These are phyloP conservation scores for Oophaga sylvatica DNA, from an alignment of 2,797 vertebrate genomes.

Conservation along the genomic window DNA sequence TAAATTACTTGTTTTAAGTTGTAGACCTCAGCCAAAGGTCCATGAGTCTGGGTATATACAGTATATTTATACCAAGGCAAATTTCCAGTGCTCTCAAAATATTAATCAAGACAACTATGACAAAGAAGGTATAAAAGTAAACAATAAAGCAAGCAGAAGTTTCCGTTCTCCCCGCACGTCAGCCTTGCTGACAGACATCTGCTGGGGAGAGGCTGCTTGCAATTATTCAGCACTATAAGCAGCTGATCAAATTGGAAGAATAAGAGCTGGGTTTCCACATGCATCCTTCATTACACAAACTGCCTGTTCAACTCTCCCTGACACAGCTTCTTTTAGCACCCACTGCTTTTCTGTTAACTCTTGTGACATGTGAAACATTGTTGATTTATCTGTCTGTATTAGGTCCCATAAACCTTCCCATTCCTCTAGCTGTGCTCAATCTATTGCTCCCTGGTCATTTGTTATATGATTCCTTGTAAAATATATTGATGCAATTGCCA, in stretches of 20 bases:
- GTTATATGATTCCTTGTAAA: neutral
- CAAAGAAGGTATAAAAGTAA: neutral
- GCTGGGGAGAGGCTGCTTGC: neutral
- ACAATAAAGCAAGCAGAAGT: neutral
- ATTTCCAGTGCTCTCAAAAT: neutral
- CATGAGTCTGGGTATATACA: too few relatives aligned
- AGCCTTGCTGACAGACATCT: conserved; percentile 3
- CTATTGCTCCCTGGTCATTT: neutral
- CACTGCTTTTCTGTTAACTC: neutral
- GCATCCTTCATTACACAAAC: conserved; percentile 35
- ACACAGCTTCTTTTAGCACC: neutral
- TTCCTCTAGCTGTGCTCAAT: neutral
- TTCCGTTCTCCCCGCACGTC: neutral
- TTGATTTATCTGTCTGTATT: conserved; percentile 25
- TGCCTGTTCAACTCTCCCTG: conserved; percentile 17
- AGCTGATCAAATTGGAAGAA: conserved; percentile 45
- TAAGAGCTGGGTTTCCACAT: conserved; percentile 12
- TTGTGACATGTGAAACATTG: neutral
- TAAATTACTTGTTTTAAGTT: too few relatives aligned
- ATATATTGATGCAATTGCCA: neutral
- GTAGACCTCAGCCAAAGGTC: neutral
- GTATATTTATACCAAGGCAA: neutral
- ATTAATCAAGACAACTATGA: neutral
- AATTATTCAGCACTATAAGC: conserved; percentile 52
- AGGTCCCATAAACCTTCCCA: neutral